Evolutionary conservation across 2,888 invertebrate genomes (phyloP).

Genomic region (Campoplex capitator): DNA sequence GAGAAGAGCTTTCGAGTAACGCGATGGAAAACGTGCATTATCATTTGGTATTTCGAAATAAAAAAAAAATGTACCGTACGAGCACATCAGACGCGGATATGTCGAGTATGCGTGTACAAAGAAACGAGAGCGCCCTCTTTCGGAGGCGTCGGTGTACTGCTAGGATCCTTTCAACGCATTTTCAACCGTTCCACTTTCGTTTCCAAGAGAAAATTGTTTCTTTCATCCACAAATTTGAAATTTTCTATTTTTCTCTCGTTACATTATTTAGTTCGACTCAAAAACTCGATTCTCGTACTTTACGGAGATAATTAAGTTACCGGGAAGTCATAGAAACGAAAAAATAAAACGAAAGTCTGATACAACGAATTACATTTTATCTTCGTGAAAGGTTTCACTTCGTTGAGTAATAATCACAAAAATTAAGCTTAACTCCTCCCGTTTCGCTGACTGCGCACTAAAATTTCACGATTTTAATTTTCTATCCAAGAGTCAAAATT

Average conservation of each 20-base stretch:
- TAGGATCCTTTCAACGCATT: neutral
- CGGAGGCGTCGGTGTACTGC: neutral
- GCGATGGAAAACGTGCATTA: neutral
- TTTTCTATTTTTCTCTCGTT: too few relatives aligned
- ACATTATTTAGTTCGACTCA: neutral
- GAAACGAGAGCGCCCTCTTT: neutral
- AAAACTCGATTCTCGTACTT: neutral
- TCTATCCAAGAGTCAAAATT: neutral
- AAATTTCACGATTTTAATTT: too few relatives aligned
- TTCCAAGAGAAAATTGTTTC: neutral
- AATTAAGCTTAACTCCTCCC: too few relatives aligned
- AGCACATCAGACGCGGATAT: neutral
- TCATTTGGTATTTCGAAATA: neutral
- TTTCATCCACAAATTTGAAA: neutral
- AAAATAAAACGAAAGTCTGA: too few relatives aligned
- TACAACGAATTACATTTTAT: too few relatives aligned
- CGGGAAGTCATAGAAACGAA: too few relatives aligned
- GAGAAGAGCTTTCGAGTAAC: neutral
- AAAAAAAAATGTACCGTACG: neutral
- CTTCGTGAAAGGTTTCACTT: too few relatives aligned
- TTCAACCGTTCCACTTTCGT: neutral
- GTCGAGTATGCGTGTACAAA: neutral
- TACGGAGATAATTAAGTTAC: too few relatives aligned
- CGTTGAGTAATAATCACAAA: too few relatives aligned
- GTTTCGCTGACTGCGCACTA: too few relatives aligned